These are phyloP conservation scores for Sebastolobus alascanus DNA, from an alignment of 2,797 vertebrate species.

Conservation along the genomic window DNA sequence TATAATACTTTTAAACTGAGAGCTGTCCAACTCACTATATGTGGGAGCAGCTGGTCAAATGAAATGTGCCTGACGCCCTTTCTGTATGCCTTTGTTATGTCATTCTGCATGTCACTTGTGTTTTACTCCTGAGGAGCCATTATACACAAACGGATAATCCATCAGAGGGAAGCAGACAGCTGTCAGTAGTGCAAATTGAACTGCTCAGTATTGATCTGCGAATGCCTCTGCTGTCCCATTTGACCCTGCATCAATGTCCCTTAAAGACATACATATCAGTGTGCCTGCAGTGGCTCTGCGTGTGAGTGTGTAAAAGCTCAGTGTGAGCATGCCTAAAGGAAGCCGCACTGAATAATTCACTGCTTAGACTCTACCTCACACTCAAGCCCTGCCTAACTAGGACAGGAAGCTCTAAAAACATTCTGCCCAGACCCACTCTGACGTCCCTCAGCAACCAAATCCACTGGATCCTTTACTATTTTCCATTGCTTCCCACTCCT, in stretches of 20 bases:
- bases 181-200: conserved; percentile 21
- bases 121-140: conserved; percentile 20
- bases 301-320: conserved; percentile 48
- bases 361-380: conserved; percentile 68
- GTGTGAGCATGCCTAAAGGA: conserved; percentile 66
- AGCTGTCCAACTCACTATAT: conserved; percentile 1
- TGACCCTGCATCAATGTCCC: conserved; percentile 21
- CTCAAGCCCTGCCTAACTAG: conserved; percentile 72
- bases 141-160: conserved; percentile 15
- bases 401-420: conserved; percentile 71
- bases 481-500: conserved; percentile 35
- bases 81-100: conserved; percentile 13
- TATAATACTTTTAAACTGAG: conserved; percentile 15
- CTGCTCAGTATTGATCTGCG: conserved; percentile 45
- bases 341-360: conserved; percentile 83
- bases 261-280: conserved; percentile 27
- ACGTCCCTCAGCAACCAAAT: conserved; percentile 52
- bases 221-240: conserved; percentile 29
- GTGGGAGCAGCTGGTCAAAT: conserved; percentile 27
- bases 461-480: conserved; percentile 48
- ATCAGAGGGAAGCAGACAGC: conserved; percentile 7
- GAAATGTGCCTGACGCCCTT: conserved; percentile 4
- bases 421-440: conserved; percentile 41
- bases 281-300: conserved; percentile 27
- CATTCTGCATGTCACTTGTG: conserved; percentile 1